Conservation (phyloP, 2,888 invertebrate genomes). For the Andrena camellia region DNA sequence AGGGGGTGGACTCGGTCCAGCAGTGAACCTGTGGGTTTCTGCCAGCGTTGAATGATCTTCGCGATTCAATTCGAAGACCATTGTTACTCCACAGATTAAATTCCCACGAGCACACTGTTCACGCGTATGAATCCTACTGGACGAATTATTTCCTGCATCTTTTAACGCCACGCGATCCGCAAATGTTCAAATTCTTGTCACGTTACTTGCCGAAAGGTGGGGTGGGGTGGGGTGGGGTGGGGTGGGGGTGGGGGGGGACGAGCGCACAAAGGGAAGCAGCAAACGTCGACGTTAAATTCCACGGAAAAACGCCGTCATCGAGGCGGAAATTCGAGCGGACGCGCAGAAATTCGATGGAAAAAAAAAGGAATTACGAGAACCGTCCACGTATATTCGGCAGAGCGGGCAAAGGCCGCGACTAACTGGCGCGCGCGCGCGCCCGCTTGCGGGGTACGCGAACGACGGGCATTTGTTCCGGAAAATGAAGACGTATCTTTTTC, state of each 20-base stretch:
- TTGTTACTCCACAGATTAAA: not conserved
- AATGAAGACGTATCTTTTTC: slow-evolving; percentile 58
- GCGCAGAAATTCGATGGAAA: slow-evolving; percentile 10
- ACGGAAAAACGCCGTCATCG: slow-evolving; percentile 16
- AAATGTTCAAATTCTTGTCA: slow-evolving; percentile 4
- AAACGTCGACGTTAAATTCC: slow-evolving; percentile 43
- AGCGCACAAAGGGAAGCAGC: slow-evolving; percentile 17
- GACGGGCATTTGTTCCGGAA: slow-evolving; percentile 38
- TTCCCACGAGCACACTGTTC: not conserved
- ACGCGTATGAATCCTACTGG: too few relatives aligned
- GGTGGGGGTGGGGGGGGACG: not conserved
- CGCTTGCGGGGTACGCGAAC: slow-evolving; percentile 3
- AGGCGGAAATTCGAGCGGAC: slow-evolving; percentile 26
- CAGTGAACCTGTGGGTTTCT: not conserved
- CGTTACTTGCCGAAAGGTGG: not conserved
- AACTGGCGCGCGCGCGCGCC: slow-evolving; percentile 4
- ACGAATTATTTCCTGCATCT: not conserved
- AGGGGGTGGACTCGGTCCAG: slow-evolving; percentile 22
- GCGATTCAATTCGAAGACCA: not conserved
- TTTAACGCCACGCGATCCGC: not conserved
- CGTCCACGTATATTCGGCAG: slow-evolving; percentile 11
- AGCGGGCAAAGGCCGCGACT: slow-evolving; percentile 27
- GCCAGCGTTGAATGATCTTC: not conserved
- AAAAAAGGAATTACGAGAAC: not conserved
- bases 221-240: not conserved